Base-by-base conservation (phyloP, 2,888 invertebrate genomes). In the Strigamia transsilvanica region DNA sequence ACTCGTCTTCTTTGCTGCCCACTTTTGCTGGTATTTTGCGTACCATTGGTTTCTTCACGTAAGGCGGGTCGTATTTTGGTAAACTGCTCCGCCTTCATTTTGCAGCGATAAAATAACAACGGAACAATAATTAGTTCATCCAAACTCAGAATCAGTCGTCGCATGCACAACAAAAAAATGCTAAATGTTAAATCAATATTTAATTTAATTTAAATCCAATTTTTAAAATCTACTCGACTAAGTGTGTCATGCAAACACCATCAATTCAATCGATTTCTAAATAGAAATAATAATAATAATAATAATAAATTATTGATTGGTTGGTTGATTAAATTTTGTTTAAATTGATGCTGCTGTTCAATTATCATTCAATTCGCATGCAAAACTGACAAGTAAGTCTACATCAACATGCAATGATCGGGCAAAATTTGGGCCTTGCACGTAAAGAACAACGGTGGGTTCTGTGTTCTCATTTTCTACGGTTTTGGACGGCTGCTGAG, bases 11-110 rank as follows among this genome's bases (percentile, higher is more conserved):
- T 90, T 83, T 83, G 82, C 82, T 83, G n/a, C 83, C 83, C 27
- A 83, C 83, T 82, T 84, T 82, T 38, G 83, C 82, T 23, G 84
- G 83, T 73, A 85, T 82, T 88, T 91, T 93, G 90, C 93, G 93
- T 86, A 92, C 91, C 85, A 92, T 92, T 80, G 94, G 94, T 88
- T 94, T 94, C 91, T 94, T 94, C 88, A 91, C 91, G 90, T 94
- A 95, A 82, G 94, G 94, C 86, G 94, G 94, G 89, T 96, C 95
- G 89, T 94, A 95, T 89, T 94, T 95, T 89, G 94, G 93, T 89
- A 94, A 91, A 85, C 94, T 94, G 88, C 94, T 94, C 92, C 94
- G 95, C 91, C 94, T 94, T 84, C 27, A 27, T 27, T 41, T 34
- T 2, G 38, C 79, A 79, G 73, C 73, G 10, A 73, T 27, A 73